Evolutionary conservation across 2,888 invertebrate species (phyloP).

Genomic region (Anoplius nigerrimus): DNA sequence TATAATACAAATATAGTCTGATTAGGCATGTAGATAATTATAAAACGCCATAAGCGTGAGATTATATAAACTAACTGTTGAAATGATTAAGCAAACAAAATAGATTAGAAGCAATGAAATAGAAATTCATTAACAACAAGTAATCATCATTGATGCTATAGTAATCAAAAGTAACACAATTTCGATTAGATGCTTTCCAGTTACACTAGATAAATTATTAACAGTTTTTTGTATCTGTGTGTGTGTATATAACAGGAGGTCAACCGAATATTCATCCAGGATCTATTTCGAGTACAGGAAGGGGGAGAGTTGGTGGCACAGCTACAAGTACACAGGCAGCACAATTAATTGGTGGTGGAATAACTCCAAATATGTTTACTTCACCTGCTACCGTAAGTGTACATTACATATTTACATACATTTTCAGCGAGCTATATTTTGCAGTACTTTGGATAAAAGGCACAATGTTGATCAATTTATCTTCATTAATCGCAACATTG

Average conservation of each 20-base stretch:
- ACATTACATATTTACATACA: constrained; percentile 18
- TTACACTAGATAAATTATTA: too few species aligned
- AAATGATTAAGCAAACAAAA: too few species aligned
- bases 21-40: too few species aligned
- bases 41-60: too few species aligned
- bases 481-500: background rate
- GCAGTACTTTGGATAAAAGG: background rate
- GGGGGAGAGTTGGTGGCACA: constrained; percentile 78
- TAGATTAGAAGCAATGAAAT: too few species aligned
- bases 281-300: constrained; percentile 80
- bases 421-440: constrained; percentile 53
- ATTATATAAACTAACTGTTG: too few species aligned
- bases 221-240: background rate
- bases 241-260: constrained; percentile 68
- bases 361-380: constrained; percentile 82
- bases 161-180: too few species aligned
- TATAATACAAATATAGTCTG: too few species aligned
- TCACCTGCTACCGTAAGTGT: constrained; percentile 74
- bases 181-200: too few species aligned
- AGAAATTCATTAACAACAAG: too few species aligned
- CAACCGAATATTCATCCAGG: constrained; percentile 81
- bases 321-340: constrained; percentile 80
- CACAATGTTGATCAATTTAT: too few species aligned
- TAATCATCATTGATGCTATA: too few species aligned
- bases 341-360: constrained; percentile 82